Conservation (phyloP, 2,797 vertebrate species). For the Danio tinwini region DNA sequence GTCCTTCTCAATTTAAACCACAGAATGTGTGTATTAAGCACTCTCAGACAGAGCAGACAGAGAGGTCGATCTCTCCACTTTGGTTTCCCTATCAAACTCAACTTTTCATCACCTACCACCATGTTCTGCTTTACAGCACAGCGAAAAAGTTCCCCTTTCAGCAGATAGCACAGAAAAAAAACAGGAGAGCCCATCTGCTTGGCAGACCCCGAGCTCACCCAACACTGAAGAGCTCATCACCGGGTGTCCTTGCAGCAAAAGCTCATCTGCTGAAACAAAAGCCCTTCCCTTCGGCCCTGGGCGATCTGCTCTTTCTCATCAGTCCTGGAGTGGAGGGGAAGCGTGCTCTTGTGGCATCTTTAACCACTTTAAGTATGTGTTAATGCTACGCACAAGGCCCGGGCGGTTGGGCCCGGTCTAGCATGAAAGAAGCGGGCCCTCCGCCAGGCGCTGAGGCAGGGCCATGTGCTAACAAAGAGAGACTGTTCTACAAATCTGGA, state of each 20-base stretch:
- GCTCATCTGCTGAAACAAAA: slow-evolving; percentile 61
- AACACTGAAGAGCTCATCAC: slow-evolving; percentile 56
- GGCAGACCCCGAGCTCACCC: slow-evolving; percentile 51
- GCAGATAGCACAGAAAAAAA: slow-evolving; percentile 27
- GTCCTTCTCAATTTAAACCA: neutral
- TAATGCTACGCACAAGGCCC: slow-evolving; percentile 55
- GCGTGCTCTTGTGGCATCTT: slow-evolving; percentile 52
- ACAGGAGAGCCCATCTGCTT: slow-evolving; percentile 64
- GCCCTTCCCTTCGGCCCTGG: slow-evolving; percentile 46
- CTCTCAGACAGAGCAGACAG: slow-evolving; percentile 6
- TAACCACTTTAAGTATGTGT: slow-evolving; percentile 63
- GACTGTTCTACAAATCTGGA: slow-evolving; percentile 58
- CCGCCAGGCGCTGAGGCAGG: slow-evolving; percentile 50
- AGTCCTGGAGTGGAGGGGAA: slow-evolving; percentile 49
- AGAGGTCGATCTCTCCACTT: slow-evolving; percentile 21
- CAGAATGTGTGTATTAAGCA: slow-evolving; percentile 12
- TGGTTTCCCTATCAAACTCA: slow-evolving; percentile 40
- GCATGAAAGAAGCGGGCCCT: slow-evolving; percentile 56
- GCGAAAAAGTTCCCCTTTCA: slow-evolving; percentile 11
- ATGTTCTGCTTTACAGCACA: slow-evolving; percentile 35
- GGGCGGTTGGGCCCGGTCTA: slow-evolving; percentile 47
- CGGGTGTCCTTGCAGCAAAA: slow-evolving; percentile 58
- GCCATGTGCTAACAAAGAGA: slow-evolving; percentile 58
- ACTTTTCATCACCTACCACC: slow-evolving; percentile 44
- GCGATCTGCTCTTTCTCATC: slow-evolving; percentile 66